Evolutionary conservation across 1,140 invertebrate species (phyloP).

Genomic region (Luehdorfia chinensis): DNA sequence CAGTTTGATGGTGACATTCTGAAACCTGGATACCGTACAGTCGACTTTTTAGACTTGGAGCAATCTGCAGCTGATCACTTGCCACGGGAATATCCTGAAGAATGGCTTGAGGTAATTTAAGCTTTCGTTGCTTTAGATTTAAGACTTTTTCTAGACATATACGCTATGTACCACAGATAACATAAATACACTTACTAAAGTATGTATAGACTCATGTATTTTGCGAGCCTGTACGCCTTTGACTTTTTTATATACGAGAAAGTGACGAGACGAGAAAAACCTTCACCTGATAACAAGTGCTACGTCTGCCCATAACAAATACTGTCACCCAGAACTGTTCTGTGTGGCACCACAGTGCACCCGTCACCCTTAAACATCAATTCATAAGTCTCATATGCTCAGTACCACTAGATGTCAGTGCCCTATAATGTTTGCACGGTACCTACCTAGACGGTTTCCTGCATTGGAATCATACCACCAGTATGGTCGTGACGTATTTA

Average conservation of each 20-base stretch:
- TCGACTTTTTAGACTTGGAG: constrained; percentile 61
- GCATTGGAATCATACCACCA: too few species aligned
- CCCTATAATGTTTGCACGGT: not conserved
- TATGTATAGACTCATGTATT: not conserved
- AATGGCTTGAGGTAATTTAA: constrained; percentile 48
- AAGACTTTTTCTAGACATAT: not conserved
- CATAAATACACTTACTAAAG: not conserved
- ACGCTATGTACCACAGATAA: not conserved
- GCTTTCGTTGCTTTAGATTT: not conserved
- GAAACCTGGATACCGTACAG: constrained; percentile 62
- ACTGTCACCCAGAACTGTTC: too few species aligned
- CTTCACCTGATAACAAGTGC: too few species aligned
- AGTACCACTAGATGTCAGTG: not conserved
- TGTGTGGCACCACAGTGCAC: too few species aligned
- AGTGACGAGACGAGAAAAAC: not conserved
- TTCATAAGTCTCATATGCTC: too few species aligned
- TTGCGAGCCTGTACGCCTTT: not conserved
- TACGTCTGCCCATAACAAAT: too few species aligned
- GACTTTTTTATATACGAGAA: not conserved
- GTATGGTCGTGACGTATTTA: too few species aligned
- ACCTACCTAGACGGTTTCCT: too few species aligned
- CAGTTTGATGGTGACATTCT: constrained; percentile 64
- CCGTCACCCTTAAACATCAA: too few species aligned
- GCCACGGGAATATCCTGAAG: constrained; percentile 46
- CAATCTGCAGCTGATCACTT: constrained; percentile 42